Evolutionary conservation across 2,888 invertebrate genomes (phyloP), one percentile per base, ranked within the genome.

Genomic region (Patella caerulea): DNA sequence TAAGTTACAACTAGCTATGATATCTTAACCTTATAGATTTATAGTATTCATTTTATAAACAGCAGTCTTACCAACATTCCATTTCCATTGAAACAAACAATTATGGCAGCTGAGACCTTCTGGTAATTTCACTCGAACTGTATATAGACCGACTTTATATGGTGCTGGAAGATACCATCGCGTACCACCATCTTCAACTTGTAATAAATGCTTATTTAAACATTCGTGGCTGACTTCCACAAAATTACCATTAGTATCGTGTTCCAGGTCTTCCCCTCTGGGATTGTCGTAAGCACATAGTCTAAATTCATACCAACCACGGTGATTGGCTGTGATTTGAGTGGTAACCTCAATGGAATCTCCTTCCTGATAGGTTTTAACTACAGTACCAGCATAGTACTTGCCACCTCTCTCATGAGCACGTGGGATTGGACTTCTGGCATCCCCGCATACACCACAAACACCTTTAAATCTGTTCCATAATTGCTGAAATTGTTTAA

Each of bases 391-490:
- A 15, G 72, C 59, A 77, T 83, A 85, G 69, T 74, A 84, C 24
- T 73, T 59, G 4, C 85, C 85, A 1, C 84, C 83, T n/a, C 82
- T 55, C 76, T 85, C 85, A 74, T 85, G 85, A 3, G 81, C 79
- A 45, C 85, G 81, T 9, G 85, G 85, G 2, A 59, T 72, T 0
- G 83, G 83, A 1, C 70, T 53, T 75, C 78, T 82, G 14, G 83
- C 79, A 75, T 85, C 85, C 0, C 85, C 85, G 71, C 85, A 85
- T 14, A 85, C 85, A 7, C 84, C 85, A 75, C 85, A 85, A 24
- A 71, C 69, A 12, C 85, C 85, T 2, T 70, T 73, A 59, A 81
- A 81, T 9, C 65, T 72, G 12, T 76, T 71, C 78, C 79, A 79
- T 11, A 78, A 75, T 71, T 71, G 76, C 81, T 82, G 78, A 0